Base-by-base conservation (phyloP, 2,888 invertebrate genomes). In the Coenonympha arcania region DNA sequence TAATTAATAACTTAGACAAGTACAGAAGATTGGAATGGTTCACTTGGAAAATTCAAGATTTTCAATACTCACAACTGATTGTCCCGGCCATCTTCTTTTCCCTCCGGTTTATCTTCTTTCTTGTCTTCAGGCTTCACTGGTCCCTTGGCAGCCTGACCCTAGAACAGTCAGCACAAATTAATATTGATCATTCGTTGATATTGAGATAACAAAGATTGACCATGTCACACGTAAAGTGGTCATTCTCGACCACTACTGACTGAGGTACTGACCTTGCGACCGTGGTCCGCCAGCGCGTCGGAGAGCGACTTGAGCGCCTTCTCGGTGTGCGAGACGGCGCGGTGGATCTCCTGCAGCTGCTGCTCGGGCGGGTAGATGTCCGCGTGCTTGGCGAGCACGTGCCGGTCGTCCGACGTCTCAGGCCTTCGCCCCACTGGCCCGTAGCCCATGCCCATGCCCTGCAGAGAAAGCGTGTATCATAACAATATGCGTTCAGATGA, bases 381-480 rank as follows among this genome's bases (percentile, higher is more conserved):
- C 0, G 94, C 92, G 79, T 99, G 98, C 66, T 95, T 94, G 43
- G 95, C 93, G 76, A 96, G 91, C 50, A 98, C 95, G 85, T 98
- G 98, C 6, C 96, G 91, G 84, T 99, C 99, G 82, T 99, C 98
- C 13, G 93, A 92, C n/a, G 95, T 94, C 79, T 98, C 97, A 0
- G 94, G 93, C 42, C 95, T 90, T 16, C 96, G 90, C 39, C 90
- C 90, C 62, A 82, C 87, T 26, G 88, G 88, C 9, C 75, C 77
- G 71, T 70, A 75, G 46, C 65, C 67, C 74, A 59, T 59, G 54
- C 61, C 60, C 66, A 61, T 60, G 49, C 65, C 66, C 70, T 64
- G 59, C 26, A 6, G n/a, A 22, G 30, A 13, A n/a, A 28, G 9
- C 11, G 4, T 24, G 24, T 24, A 9, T 2, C 6, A 24, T 24